These are phyloP conservation scores for Stegophylla sp. DNA, from an alignment of 2,888 invertebrate species.

Conservation along the genomic window DNA sequence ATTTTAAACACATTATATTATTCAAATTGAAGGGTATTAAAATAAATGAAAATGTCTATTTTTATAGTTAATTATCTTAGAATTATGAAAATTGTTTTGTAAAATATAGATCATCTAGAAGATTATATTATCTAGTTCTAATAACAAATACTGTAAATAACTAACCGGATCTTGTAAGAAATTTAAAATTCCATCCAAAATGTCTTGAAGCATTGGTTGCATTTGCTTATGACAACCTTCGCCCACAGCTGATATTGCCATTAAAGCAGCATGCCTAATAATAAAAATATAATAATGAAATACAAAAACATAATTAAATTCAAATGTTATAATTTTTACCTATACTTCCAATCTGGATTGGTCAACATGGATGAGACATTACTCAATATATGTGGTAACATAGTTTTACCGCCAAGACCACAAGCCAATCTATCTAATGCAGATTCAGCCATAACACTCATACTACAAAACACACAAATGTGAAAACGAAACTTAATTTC, in stretches of 20 bases:
- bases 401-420: slow-evolving; percentile 90
- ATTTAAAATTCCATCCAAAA: slow-evolving; percentile 87
- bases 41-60: too few species aligned
- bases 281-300: neutral
- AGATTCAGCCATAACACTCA: slow-evolving; percentile 94
- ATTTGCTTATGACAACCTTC: slow-evolving; percentile 99
- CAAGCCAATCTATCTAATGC: slow-evolving; percentile 97
- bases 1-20: too few species aligned
- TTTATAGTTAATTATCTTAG: too few species aligned
- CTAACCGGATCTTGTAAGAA: slow-evolving; percentile 78
- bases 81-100: too few species aligned
- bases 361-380: slow-evolving; percentile 87
- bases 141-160: slow-evolving; percentile 62
- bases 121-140: neutral
- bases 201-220: slow-evolving; percentile 93
- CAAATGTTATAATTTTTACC: slow-evolving; percentile 65
- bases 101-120: too few species aligned
- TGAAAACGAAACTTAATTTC: neutral
- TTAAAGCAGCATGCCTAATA: slow-evolving; percentile 88
- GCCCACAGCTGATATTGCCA: slow-evolving; percentile 97
- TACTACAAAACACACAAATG: slow-evolving; percentile 75
- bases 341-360: slow-evolving; percentile 82
- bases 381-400: slow-evolving; percentile 86
- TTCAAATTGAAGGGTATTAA: too few species aligned
- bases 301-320: neutral